Base-by-base conservation (phyloP, 2,797 vertebrate genomes). In the Miichthys miiuy region DNA sequence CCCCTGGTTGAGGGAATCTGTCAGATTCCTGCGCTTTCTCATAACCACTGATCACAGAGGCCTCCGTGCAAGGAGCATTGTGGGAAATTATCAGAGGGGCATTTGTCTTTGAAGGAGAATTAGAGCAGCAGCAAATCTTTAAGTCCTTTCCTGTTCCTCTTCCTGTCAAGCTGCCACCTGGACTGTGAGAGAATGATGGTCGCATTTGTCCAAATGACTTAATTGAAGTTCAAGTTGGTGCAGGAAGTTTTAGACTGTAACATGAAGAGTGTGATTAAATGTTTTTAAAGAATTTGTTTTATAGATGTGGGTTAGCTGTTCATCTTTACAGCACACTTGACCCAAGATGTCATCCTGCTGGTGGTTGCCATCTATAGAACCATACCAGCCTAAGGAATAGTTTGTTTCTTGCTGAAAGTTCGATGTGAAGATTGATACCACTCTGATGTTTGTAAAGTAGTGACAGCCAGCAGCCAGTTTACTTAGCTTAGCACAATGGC, bases 21-120 rank as follows among this genome's bases (percentile, higher is more conserved):
- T 91, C 91, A 94, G 95, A 96, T 95, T 95, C 93, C 95, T 95
- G 95, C 68, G 86, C 92, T 96, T 95, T 96, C 95, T 97, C 96
- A 96, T 96, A 96, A 96, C 95, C 92, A 84, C 91, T 94, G 95
- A 96, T 97, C 96, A 96, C 94, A 94, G 93, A 92, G 94, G 93
- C 95, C 93, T 95, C 90, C 54, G 3, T 88, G 91, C 93, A 91
- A 92, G 81, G 84, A 96, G 97, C 95, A 96, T 96, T 96, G 95
- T 95, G 94, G 95, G 94, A 97, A 97, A 96, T 94, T 69, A 96
- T 94, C 95, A 94, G 90, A 66, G 85, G 93, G 90, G 83, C 83
- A 88, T 95, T 95, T 94, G 92, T 94, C 93, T 95, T 95, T 95
- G 94, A 96, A 94, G 90, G 89, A 85, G 85, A 93, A 93, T 34